Evolutionary conservation across 2,888 invertebrate genomes (phyloP).

Genomic region (Hermaeophaga mercurialis): DNA sequence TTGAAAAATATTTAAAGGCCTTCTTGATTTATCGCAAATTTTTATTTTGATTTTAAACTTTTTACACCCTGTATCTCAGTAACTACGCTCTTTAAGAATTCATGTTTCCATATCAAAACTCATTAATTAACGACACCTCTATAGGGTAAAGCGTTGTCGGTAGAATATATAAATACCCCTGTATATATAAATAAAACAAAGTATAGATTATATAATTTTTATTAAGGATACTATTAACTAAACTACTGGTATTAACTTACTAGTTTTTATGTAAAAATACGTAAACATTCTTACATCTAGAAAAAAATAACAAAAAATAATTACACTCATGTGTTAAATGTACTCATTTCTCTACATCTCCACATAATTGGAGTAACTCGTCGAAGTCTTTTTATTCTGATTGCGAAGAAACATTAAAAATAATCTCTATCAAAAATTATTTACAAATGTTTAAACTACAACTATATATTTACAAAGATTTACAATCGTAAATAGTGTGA

Average conservation of each 20-base stretch:
- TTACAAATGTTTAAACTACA: slow-evolving; percentile 6
- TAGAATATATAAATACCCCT: too few species aligned
- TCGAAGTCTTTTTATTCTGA: slow-evolving; percentile 1
- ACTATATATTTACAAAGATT: slow-evolving; percentile 2
- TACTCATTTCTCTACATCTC: background rate
- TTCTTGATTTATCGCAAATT: too few species aligned
- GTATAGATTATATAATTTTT: slow-evolving; percentile 28
- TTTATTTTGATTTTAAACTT: too few species aligned
- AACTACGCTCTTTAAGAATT: too few species aligned
- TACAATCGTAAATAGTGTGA: background rate
- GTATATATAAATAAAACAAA: background rate
- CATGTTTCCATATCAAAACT: too few species aligned
- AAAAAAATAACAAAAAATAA: slow-evolving; percentile 29
- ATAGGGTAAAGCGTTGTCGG: too few species aligned
- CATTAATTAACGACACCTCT: too few species aligned
- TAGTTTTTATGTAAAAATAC: slow-evolving; percentile 31
- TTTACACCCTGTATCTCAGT: too few species aligned
- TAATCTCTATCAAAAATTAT: background rate
- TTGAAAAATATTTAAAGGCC: too few species aligned
- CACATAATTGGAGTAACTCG: background rate
- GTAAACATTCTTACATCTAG: slow-evolving; percentile 28
- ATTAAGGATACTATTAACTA: slow-evolving; percentile 38
- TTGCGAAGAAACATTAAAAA: background rate
- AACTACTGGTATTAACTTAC: slow-evolving; percentile 37
- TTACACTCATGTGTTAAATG: background rate